Evolutionary conservation across 23 tunicate genomes (phyloP), one percentile per base, ranked within the genome.

Genomic region (Clavelina lepadiformis): DNA sequence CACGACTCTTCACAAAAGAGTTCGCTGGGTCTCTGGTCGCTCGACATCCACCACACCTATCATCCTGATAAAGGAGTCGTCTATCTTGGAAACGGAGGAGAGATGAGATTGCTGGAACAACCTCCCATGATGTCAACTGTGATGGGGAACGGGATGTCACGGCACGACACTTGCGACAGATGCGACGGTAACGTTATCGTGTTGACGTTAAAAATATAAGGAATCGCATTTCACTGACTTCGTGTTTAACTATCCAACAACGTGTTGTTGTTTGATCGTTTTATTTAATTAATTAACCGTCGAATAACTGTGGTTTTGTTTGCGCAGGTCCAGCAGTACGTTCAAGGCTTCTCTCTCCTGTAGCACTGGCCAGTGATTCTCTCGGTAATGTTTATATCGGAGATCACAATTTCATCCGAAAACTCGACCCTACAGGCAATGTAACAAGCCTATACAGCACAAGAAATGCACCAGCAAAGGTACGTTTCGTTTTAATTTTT

Each of bases 71-170:
- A 69, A 56, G 89, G 89, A 34, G 76, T 65, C 20, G 88, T 89
- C 37, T 71, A 89, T 41, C 71, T 89, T 45, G 97, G 97, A 21
- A 70, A 68, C 28, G 89, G 97, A 0, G 97, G 97, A 37, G 51
- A 55, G 46, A 81, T 89, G 83, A 51, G 59, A 29, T 38, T 89
- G 38, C 35, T 31, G 5, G 79, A 79, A 30, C 97, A 89, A 34
- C 91, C 97, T 19, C 97, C 89, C 1, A 89, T 89, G 80, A 81
- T 89, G 71, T 52, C 80, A 28, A 89, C 97, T 0, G 83, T 89
- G 69, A 81, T 81, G 84, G 97, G 97, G 33, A 64, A 74, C 31
- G 97, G 97, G 5, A 28, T n/a, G 34, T 59, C 72, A 31, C 51
- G 96, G 33, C 86, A 79, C 36, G 58, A 56, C 36, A 56, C 80